These are phyloP conservation scores for Aleiodes testaceus DNA, from an alignment of 2,888 invertebrate genomes.

Conservation along the genomic window DNA sequence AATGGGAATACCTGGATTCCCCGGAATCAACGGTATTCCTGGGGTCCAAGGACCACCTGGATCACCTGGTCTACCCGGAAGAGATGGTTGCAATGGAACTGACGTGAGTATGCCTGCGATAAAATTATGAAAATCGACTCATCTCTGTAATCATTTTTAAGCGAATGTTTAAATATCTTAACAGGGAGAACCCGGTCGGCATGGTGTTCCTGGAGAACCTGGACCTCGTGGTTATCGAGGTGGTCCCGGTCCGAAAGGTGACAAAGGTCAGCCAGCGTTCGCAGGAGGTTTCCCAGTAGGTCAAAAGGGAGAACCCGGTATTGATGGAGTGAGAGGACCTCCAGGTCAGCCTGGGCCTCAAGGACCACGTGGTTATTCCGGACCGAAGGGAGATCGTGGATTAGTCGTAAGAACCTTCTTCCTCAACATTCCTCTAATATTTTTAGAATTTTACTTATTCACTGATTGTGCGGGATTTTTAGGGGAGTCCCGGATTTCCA, in stretches of 20 bases:
- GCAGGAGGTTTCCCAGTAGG: constrained; percentile 83
- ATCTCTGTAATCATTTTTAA: too few species aligned
- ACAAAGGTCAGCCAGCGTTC: constrained; percentile 87
- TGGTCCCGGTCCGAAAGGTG: constrained; percentile 79
- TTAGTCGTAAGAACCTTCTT: constrained; percentile 73
- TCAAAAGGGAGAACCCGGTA: constrained; percentile 89
- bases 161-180: constrained; percentile 46
- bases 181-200: constrained; percentile 83
- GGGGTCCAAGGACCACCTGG: constrained; percentile 82
- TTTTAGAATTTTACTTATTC: constrained; percentile 4
- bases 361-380: constrained; percentile 77
- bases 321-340: constrained; percentile 81
- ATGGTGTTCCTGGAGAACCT: constrained; percentile 81
- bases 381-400: constrained; percentile 79
- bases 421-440: constrained; percentile 48
- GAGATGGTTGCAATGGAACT: constrained; percentile 97
- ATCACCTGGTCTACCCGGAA: constrained; percentile 85
- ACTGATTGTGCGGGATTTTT: constrained; percentile 49
- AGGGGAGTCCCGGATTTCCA: constrained; percentile 81
- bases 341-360: constrained; percentile 79
- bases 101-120: constrained; percentile 83
- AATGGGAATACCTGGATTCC: constrained; percentile 90
- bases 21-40: constrained; percentile 84
- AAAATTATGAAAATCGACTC: neutral
- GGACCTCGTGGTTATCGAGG: constrained; percentile 87